phyloP scores from a whole-genome alignment of 2,888 invertebrate species.

The Cantharis rufa region DNA sequence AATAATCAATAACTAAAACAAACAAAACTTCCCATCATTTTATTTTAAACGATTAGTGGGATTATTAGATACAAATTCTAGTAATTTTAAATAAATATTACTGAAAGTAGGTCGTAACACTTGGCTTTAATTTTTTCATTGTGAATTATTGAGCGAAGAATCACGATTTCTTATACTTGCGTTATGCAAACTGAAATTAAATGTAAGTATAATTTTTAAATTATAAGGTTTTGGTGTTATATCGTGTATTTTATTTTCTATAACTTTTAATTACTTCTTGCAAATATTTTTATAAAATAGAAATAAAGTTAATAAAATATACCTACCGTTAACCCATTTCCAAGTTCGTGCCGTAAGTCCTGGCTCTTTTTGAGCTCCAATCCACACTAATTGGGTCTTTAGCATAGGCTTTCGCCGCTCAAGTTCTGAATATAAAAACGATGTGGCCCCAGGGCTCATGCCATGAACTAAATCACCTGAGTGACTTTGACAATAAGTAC shows the following conservation, averaged over 20 bases:
- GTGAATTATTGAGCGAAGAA: not conserved
- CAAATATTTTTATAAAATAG: not conserved
- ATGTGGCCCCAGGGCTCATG: constrained; percentile 61
- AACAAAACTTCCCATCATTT: not conserved
- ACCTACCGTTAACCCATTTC: constrained; percentile 87
- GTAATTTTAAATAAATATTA: not conserved
- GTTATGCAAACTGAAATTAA: not conserved
- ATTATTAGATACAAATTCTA: not conserved
- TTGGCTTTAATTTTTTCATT: not conserved
- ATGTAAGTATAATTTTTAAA: not conserved
- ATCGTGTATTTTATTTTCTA: not conserved
- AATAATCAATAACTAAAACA: not conserved
- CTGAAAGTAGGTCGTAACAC: not conserved
- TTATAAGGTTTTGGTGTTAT: not conserved
- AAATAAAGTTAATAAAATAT: not conserved
- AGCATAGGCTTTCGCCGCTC: constrained; percentile 78
- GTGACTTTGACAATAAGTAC: constrained; percentile 70
- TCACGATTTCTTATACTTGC: not conserved
- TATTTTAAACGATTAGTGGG: not conserved
- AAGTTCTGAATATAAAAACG: constrained; percentile 76
- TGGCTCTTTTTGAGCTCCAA: constrained; percentile 88
- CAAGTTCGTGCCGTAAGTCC: constrained; percentile 80
- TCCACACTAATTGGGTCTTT: constrained; percentile 88
- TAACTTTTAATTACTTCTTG: not conserved
- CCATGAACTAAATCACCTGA: constrained; percentile 72